Evolutionary conservation across 2,113 vertebrate species (phyloP).

Genomic region (Ursus arctos): DNA sequence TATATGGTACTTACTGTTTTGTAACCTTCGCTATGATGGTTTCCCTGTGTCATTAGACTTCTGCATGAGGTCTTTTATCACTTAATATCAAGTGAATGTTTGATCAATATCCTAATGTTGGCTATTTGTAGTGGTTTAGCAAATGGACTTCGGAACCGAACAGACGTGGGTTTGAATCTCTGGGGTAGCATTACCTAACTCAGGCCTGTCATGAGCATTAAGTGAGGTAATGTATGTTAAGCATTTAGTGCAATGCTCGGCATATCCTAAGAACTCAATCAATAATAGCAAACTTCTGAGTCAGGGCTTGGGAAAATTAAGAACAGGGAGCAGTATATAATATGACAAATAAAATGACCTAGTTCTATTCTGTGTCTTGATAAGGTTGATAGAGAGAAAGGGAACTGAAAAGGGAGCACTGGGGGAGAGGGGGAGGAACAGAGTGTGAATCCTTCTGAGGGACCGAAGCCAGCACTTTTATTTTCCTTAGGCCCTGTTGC

Average conservation of each 20-base stretch:
- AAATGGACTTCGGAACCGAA: not conserved
- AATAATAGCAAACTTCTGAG: conserved; percentile 56
- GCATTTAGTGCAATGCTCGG: not conserved
- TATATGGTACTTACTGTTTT: conserved; percentile 55
- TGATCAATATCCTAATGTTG: conserved; percentile 51
- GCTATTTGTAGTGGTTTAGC: conserved; percentile 23
- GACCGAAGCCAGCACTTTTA: not conserved
- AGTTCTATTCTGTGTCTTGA: not conserved
- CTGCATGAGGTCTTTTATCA: conserved; percentile 42
- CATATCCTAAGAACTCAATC: not conserved
- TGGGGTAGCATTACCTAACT: conserved; percentile 2
- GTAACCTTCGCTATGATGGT: conserved; percentile 45
- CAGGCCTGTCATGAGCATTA: conserved; percentile 37
- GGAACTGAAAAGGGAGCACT: not conserved
- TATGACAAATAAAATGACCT: conserved; percentile 1
- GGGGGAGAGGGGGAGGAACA: not conserved
- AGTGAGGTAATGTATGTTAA: conserved; percentile 55
- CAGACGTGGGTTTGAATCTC: conserved; percentile 44
- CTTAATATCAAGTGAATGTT: conserved; percentile 49
- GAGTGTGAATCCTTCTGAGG: not conserved
- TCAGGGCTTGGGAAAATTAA: conserved; percentile 61
- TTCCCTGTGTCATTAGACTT: conserved; percentile 42
- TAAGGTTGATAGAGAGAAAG: not conserved
- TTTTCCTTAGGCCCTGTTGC: not conserved
- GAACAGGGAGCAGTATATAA: conserved; percentile 26